Evolutionary conservation across 2,113 vertebrate genomes (phyloP).

Genomic region (Aptenodytes patagonicus): DNA sequence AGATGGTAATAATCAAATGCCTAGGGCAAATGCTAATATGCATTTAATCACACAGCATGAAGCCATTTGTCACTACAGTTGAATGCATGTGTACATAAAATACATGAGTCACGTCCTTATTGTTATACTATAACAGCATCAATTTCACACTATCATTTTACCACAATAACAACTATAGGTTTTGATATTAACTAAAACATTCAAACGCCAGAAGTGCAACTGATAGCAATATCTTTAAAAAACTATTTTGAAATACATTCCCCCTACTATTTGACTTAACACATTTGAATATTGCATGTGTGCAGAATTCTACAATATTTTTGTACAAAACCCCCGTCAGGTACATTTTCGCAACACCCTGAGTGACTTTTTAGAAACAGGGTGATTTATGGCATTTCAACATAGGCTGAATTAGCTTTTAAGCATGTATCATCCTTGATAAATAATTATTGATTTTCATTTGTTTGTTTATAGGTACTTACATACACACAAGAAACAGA

Average conservation of each 20-base stretch:
- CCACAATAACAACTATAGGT: conserved; percentile 70
- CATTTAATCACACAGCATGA: conserved; percentile 88
- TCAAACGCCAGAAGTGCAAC: conserved; percentile 35
- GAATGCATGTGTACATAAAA: conserved; percentile 82
- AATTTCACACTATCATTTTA: conserved; percentile 82
- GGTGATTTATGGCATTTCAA: background rate
- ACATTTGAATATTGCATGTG: background rate
- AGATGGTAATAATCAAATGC: conserved; percentile 88
- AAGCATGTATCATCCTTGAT: background rate
- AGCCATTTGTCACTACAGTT: conserved; percentile 84
- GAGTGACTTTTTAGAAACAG: background rate
- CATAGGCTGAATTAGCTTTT: background rate
- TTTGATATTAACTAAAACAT: conserved; percentile 74
- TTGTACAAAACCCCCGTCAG: background rate
- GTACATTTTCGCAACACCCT: background rate
- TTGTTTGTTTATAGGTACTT: background rate
- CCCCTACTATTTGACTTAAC: background rate
- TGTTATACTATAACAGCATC: conserved; percentile 81
- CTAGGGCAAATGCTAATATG: conserved; percentile 86
- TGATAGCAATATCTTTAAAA: conserved; percentile 35
- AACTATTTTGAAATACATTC: background rate
- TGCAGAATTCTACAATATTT: background rate
- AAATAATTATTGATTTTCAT: background rate
- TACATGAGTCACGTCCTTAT: conserved; percentile 80
- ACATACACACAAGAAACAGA: background rate